Percentiles rank a stretch among this genome's conserved stretches.
These are phyloP conservation scores for Phengaris alcon DNA, from an alignment of 2,888 invertebrate genomes.

Conservation along the genomic window DNA sequence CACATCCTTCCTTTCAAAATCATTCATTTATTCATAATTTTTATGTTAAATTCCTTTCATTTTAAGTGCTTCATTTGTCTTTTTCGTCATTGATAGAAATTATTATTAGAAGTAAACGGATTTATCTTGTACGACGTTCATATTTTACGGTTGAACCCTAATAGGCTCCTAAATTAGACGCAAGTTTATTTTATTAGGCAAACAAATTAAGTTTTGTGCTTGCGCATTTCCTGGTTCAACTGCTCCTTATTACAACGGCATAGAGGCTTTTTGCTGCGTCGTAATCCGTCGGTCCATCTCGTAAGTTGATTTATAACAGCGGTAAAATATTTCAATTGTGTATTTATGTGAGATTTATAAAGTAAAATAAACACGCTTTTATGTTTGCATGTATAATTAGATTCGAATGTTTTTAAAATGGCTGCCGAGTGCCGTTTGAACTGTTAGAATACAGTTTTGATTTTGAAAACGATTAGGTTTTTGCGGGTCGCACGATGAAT, in stretches of 20 bases:
- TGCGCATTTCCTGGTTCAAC: slow-evolving; percentile 30
- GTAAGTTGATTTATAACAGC: slow-evolving; percentile 11
- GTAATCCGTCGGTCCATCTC: not conserved
- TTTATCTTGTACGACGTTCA: not conserved
- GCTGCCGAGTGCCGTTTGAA: not conserved
- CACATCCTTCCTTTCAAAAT: not conserved
- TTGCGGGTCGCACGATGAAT: too few species aligned
- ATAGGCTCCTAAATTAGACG: slow-evolving; percentile 25
- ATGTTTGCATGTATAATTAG: slow-evolving; percentile 18
- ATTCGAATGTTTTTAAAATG: slow-evolving; percentile 15
- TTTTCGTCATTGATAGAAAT: not conserved
- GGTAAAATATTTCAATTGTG: slow-evolving; percentile 25
- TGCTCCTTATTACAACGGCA: slow-evolving; percentile 1
- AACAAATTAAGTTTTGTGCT: slow-evolving; percentile 36
- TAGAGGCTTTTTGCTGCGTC: not conserved
- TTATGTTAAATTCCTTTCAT: not conserved
- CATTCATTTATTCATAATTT: not conserved
- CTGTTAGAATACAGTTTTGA: too few species aligned
- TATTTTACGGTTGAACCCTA: not conserved
- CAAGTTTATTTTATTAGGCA: slow-evolving; percentile 31
- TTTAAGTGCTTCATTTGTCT: not conserved
- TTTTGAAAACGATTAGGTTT: too few species aligned
- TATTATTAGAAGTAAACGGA: not conserved
- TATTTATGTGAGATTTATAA: slow-evolving; percentile 14
- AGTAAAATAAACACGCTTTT: slow-evolving; percentile 17